These are phyloP conservation scores for Atta cephalotes DNA, from an alignment of 1,140 invertebrate species.

Conservation along the genomic window DNA sequence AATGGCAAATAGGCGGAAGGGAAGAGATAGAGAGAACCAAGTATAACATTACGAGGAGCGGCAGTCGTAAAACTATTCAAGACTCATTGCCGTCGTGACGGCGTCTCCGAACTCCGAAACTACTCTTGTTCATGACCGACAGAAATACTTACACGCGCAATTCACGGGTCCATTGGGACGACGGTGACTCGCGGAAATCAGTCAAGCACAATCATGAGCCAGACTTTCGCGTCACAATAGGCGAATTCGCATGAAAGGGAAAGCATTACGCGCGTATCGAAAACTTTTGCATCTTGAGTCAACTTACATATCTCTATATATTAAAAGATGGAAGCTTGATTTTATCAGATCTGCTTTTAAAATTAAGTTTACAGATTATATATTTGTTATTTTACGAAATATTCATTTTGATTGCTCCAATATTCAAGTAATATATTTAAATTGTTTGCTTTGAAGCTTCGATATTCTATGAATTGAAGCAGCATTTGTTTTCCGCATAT, in stretches of 20 bases:
- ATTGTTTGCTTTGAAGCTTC: not conserved
- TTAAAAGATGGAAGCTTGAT: not conserved
- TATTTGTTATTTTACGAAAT: not conserved
- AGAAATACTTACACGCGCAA: constrained; percentile 55
- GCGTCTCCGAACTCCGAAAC: constrained; percentile 62
- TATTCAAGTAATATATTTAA: not conserved
- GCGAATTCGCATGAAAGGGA: not conserved
- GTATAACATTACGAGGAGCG: constrained; percentile 65
- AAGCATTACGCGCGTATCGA: not conserved
- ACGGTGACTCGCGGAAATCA: constrained; percentile 64
- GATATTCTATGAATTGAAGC: not conserved
- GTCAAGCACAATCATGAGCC: not conserved
- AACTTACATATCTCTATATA: not conserved
- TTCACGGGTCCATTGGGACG: constrained; percentile 46
- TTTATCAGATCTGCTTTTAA: not conserved
- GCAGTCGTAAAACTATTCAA: constrained; percentile 73
- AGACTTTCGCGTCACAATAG: not conserved
- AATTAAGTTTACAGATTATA: not conserved
- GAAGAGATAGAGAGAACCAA: constrained; percentile 31
- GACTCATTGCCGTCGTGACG: constrained; percentile 63
- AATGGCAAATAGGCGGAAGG: constrained; percentile 1
- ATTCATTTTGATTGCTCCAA: not conserved
- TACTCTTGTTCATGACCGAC: constrained; percentile 29
- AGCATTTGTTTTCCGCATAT: not conserved
- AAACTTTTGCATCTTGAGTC: not conserved